A percentile compares a stretch with the other conserved stretches of the same genome.
Conservation (phyloP, 1,140 invertebrate species). For the Bursaphelenchus mucronatus region DNA sequence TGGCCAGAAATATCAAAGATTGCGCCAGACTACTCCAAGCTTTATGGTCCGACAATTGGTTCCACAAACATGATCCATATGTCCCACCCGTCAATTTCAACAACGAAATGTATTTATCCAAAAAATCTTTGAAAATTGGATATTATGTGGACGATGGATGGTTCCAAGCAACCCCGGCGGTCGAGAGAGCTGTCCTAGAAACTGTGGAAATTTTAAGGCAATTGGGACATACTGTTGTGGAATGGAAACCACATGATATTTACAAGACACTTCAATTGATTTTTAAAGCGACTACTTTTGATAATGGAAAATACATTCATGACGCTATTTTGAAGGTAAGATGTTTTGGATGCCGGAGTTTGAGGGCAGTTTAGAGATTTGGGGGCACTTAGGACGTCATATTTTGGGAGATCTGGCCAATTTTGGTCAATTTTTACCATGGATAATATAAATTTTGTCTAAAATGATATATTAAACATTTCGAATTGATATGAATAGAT, state of each 20-base stretch:
- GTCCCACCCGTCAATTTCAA: conserved; percentile 21
- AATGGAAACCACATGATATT: conserved; percentile 22
- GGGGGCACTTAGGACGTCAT: too few relatives aligned
- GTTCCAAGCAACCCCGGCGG: conserved; percentile 53
- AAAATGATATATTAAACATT: too few relatives aligned
- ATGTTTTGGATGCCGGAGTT: too few relatives aligned
- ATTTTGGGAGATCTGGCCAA: too few relatives aligned
- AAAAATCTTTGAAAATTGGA: conserved; percentile 53
- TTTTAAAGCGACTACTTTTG: conserved; percentile 6
- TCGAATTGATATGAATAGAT: too few relatives aligned
- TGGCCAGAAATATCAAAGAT: conserved; percentile 22
- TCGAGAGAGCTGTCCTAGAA: conserved; percentile 50
- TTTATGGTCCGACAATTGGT: conserved; percentile 10
- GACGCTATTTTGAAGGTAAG: neutral
- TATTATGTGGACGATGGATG: conserved; percentile 56
- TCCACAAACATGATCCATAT: conserved; percentile 25
- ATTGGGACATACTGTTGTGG: conserved; percentile 14
- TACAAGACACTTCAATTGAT: conserved; percentile 12
- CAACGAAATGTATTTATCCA: conserved; percentile 23
- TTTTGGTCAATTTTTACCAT: too few relatives aligned
- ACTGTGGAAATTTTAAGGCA: conserved; percentile 2
- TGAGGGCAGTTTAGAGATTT: too few relatives aligned
- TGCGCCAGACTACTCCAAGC: conserved; percentile 11
- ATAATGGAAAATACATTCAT: conserved; percentile 19
- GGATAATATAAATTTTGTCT: too few relatives aligned